These are phyloP conservation scores for Pangasius macronema DNA, from an alignment of 2,797 vertebrate genomes.

Conservation along the genomic window DNA sequence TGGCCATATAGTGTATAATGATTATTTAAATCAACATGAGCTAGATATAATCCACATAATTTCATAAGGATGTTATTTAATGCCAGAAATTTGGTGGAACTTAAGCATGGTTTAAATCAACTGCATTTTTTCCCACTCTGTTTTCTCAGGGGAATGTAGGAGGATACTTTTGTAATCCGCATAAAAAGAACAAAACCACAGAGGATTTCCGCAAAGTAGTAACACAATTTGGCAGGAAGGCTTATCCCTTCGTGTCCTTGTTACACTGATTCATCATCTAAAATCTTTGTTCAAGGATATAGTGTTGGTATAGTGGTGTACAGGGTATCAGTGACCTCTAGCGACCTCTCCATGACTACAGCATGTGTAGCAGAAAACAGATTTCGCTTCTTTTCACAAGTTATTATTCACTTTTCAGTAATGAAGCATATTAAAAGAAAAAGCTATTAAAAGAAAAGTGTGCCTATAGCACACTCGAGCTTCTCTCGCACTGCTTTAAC, in stretches of 20 bases:
- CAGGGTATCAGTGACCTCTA: not conserved
- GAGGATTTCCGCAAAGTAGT: not conserved
- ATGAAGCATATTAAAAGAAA: not conserved
- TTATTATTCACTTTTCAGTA: not conserved
- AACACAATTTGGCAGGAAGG: not conserved
- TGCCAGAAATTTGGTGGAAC: not conserved
- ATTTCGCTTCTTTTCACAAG: not conserved
- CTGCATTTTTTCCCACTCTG: not conserved
- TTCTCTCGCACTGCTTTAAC: not conserved
- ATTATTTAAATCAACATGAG: not conserved
- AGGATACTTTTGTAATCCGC: not conserved
- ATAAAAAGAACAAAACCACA: not conserved
- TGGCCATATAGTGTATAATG: not conserved
- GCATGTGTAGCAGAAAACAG: not conserved
- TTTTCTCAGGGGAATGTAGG: not conserved
- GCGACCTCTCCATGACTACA: not conserved
- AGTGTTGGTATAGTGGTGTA: not conserved
- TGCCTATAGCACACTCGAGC: not conserved
- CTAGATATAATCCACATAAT: not conserved
- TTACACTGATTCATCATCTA: not conserved
- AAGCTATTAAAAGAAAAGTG: not conserved
- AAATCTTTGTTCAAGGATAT: too few species aligned
- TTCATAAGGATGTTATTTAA: not conserved
- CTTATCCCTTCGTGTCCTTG: not conserved
- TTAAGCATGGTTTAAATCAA: not conserved